Evolutionary conservation across 92 coral and sea anemone genomes (phyloP), one percentile per base, ranked within the genome.

Genomic region (Siderastrea siderea): DNA sequence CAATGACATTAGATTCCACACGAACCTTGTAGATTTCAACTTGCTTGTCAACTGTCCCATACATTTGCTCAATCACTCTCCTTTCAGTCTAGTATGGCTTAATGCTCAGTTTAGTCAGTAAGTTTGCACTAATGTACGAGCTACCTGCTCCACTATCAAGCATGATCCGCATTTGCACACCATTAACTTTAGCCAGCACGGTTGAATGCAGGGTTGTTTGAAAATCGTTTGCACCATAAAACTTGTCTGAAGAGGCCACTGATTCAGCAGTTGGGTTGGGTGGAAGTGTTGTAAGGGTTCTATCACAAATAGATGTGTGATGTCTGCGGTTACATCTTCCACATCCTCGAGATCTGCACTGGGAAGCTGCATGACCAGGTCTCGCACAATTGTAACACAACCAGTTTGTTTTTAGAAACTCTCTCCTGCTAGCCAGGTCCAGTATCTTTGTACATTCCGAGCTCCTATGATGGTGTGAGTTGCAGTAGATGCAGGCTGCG

Each of bases 71-170:
- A 43, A 85, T 90, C 8, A 84, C 67, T 47, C 90, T 73, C 69
- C 86, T 62, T 64, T 90, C 78, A 38, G 48, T 79, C 75, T 77
- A 45, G 77, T 74, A 46, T 60, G 90, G 93, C 85, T 80, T 69
- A 5, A 85, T n/a, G 71, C 86, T 90, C 78, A 90, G 26, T 80
- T 90, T 80, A 16, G 93, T 86, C n/a, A 86, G 81, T 17, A 71
- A 66, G 60, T 70, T 86, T 66, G 91, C 60, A 79, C 93, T 84
- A 58, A 90, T 90, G 71, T 90, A 90, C 49, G 87, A 90, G 78
- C 90, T 90, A 55, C 93, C 86, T 50, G 90, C 93, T 44, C 93
- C 87, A 9, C 84, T 90, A 76, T 90, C 93, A 14, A 90, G 68
- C 91, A 90, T 90, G 65, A 86, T 66, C 54, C 88, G 77, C 5